Evolutionary conservation across 2,797 vertebrate species (phyloP), one percentile per base, ranked within the genome.

Genomic region (Neosalanx taihuensis): DNA sequence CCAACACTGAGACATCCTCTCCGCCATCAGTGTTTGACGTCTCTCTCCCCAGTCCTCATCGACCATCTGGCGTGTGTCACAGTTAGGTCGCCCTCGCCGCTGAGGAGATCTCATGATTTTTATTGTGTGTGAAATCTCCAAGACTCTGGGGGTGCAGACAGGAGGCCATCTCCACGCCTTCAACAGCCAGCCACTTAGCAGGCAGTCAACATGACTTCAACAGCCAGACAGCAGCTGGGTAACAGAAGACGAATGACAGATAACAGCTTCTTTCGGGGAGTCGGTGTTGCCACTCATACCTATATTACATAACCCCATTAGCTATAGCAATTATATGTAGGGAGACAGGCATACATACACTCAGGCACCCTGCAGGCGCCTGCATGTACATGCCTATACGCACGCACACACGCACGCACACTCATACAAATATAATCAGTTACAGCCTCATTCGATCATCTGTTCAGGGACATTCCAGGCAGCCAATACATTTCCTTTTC

Each of bases 401-500:
- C 29, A 62, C 31, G 26, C 41, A 49, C 41, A 31, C 23, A 46
- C 9, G 30, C 10, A 66, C 6, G 7, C 41, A 67, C n/a, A 67
- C 23, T n/a, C 65, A 53, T 6, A 53, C 23, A 53, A 49, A 53
- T 7, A 20, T 20, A n/a, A 18, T 59, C 18, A 18, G 20, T 10
- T 59, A 29, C 41, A 74, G 31, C 2, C 29, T 66, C 9, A 62
- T 3, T n/a, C 35, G 59, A 70, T 56, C 82, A 82, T 73, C 65
- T 2, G 63, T 15, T 61, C 84, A 82, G 51, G 33, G 4, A 66
- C 74, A 79, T 83, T 77, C 78, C 20, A 84, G 68, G 57, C 67
- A 79, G 84, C 74, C 81, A 73, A 63, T 62, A 73, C 79, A 85
- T 73, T 84, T 70, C 70, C 72, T n/a, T n/a, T n/a, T n/a, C n/a